Percentiles rank a stretch among this genome's conserved stretches.
phyloP scores from a whole-genome alignment of 2,113 vertebrate species.

The Craseonycteris thonglongyai region DNA sequence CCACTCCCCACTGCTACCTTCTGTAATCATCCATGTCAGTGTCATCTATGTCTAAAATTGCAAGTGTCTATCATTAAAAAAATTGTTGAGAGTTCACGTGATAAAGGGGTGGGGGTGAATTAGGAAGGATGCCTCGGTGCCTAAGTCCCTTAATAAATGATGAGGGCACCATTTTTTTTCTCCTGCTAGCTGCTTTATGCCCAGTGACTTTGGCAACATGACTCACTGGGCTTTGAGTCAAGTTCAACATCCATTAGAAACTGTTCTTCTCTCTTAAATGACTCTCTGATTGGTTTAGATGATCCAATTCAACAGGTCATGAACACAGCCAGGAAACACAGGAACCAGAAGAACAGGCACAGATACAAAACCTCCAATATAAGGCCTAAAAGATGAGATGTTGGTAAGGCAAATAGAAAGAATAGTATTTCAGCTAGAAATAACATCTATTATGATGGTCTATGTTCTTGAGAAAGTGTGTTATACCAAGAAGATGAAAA shows the following conservation, averaged over 20 bases:
- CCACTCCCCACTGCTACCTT: not conserved
- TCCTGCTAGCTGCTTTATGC: too few species aligned
- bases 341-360: not conserved
- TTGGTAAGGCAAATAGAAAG: not conserved
- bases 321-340: not conserved
- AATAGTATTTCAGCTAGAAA: not conserved
- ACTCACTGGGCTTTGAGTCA: not conserved
- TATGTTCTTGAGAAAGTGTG: not conserved
- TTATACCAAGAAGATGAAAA: not conserved
- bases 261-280: not conserved
- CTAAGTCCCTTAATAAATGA: not conserved
- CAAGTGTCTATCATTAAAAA: not conserved
- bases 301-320: not conserved
- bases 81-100: not conserved
- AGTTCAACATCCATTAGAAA: not conserved
- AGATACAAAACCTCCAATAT: not conserved
- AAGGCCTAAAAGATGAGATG: not conserved
- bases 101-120: not conserved
- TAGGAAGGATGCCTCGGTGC: not conserved
- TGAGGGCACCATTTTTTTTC: not conserved
- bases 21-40: not conserved
- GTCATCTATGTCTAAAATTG: not conserved
- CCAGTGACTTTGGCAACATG: not conserved
- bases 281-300: not conserved
- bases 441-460: too few species aligned